Evolutionary conservation across 2,888 invertebrate species (phyloP), one percentile per base, ranked within the genome.

Genomic region (Leptopilina syphax): DNA sequence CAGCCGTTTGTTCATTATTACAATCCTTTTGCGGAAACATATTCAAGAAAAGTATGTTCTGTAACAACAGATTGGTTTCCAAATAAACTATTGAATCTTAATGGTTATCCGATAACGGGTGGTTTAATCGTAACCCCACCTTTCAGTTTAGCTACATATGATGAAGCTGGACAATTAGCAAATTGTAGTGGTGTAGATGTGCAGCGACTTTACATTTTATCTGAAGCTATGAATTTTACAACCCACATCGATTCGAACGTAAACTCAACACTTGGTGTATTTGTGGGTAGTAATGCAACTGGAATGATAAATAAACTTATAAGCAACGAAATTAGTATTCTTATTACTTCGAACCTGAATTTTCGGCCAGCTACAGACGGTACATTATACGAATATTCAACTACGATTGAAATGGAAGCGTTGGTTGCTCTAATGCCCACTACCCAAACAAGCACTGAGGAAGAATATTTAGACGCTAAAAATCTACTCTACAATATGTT

Each of bases 21-120:
- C 50, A 68, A 44, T 68, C 68, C 68, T 9, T 68, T 68, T 68
- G 47, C 50, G 10, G n/a, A 47, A 4, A 18, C 47, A 4, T 68
- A 47, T 18, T 1, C 6, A 2, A 44, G 47, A 18, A 47, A 18
- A 5, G 47, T 18, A 13, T 68, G 47, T 68, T 68, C 47, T 8
- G 1, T 9, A 4, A 18, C 8, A 8, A 60, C 60, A n/a, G 1
- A 4, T 18, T 60, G 60, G 60, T 60, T 60, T 60, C 60, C 24
- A 8, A 18, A 60, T 18, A 60, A 60, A 60, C 60, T 60, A 18
- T 6, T 7, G 18, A 60, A 60, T 60, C 60, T 60, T 60, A 18
- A 60, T 18, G 60, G 60, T 18, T 24, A 60, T 18, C 4, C 4
- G 1, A n/a, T 60, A n/a, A 60, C 18, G 8, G n/a, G 18, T 60